A percentile compares a stretch with the other conserved stretches of the same genome.
Conservation (phyloP, 2,888 invertebrate species). For the Tortrix viridana region DNA sequence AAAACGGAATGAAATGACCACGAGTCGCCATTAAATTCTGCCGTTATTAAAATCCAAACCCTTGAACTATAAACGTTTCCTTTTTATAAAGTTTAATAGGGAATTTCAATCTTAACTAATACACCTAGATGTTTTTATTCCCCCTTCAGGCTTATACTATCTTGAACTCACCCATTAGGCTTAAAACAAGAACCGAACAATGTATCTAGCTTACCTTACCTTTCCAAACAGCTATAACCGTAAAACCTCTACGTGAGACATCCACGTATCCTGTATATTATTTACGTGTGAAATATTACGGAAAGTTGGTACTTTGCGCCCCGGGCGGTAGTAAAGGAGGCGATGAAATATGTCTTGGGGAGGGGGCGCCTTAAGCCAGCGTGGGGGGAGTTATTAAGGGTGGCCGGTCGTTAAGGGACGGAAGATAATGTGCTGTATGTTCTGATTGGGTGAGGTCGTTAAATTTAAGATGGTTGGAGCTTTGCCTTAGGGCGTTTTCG, state of each 20-base stretch:
- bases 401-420: slow-evolving; percentile 20
- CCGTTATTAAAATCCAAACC: no score
- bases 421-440: slow-evolving; percentile 14
- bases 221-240: background rate
- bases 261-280: slow-evolving; percentile 17
- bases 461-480: slow-evolving; percentile 16
- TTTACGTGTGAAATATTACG: slow-evolving; percentile 13
- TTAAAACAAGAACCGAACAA: background rate
- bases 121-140: no score
- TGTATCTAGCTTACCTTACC: slow-evolving; percentile 1
- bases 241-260: slow-evolving; percentile 16
- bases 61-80: no score
- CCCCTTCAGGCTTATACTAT: no score
- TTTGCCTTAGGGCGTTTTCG: background rate
- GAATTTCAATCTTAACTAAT: no score
- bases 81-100: no score
- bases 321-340: slow-evolving; percentile 70
- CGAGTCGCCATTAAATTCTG: no score
- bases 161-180: background rate
- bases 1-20: no score
- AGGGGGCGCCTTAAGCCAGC: slow-evolving; percentile 38
- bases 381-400: slow-evolving; percentile 38
- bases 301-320: slow-evolving; percentile 36
- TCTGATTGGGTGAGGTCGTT: slow-evolving; percentile 15
- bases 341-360: slow-evolving; percentile 80